Conservation (phyloP, 2,797 vertebrate species). For the Gallinago nigripennis region DNA sequence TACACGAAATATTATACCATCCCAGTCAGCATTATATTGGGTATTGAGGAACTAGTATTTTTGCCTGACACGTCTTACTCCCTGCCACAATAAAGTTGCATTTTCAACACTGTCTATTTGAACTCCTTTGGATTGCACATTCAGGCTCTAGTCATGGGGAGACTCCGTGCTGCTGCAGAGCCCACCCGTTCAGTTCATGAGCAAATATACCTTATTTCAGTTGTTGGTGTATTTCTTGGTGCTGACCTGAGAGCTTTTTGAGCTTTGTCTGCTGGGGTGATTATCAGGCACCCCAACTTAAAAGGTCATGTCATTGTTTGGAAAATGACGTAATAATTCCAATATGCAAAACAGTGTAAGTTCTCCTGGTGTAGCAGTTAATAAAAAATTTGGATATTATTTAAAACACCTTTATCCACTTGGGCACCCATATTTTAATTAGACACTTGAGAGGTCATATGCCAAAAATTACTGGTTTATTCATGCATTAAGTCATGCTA, state of each 20-base stretch:
- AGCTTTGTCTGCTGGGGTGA: neutral
- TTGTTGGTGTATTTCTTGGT: neutral
- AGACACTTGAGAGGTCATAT: neutral
- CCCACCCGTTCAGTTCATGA: neutral
- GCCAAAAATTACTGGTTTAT: neutral
- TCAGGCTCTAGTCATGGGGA: neutral
- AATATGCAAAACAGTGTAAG: neutral
- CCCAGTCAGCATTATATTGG: neutral
- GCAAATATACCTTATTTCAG: neutral
- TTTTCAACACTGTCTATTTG: neutral
- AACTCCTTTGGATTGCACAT: neutral
- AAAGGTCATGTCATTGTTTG: neutral
- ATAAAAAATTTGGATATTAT: neutral
- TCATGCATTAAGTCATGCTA: neutral
- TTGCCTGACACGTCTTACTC: neutral
- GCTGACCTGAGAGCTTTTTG: neutral
- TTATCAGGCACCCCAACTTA: neutral
- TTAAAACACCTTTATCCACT: neutral
- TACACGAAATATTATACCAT: neutral
- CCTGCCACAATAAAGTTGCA: fast-evolving
- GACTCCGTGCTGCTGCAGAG: neutral
- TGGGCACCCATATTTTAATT: neutral
- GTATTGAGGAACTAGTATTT: neutral
- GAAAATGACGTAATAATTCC: neutral
- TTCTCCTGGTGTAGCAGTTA: neutral